These are phyloP conservation scores for Cladopsammia gracilis DNA, from an alignment of 64 coral and sea anemone genomes.

Conservation along the genomic window DNA sequence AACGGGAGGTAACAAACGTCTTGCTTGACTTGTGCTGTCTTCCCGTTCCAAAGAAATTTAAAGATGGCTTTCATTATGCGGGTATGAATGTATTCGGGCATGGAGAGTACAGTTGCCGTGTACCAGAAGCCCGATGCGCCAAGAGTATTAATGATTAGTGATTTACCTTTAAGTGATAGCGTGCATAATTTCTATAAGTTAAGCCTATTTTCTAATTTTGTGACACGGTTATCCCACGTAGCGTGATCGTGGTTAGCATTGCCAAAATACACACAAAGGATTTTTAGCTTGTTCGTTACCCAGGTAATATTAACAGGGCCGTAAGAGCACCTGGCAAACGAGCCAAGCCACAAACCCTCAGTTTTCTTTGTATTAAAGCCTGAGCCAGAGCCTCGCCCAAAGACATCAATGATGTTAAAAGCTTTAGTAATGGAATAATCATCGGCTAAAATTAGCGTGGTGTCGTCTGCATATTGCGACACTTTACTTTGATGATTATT, in stretches of 20 bases:
- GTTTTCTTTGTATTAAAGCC: slow-evolving; percentile 46
- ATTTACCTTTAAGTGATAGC: slow-evolving; percentile 43
- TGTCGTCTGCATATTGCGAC: slow-evolving; percentile 46
- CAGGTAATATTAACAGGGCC: slow-evolving; percentile 23
- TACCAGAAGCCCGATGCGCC: too few species aligned
- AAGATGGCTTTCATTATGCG: too few species aligned
- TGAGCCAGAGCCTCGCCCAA: slow-evolving; percentile 15
- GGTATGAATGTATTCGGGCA: too few species aligned
- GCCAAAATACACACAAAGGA: slow-evolving; percentile 32
- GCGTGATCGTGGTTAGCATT: not conserved
- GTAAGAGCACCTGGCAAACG: not conserved
- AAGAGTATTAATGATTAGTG: slow-evolving; percentile 44
- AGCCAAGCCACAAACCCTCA: slow-evolving; percentile 57
- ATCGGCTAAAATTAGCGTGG: not conserved
- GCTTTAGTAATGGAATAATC: not conserved
- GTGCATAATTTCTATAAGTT: slow-evolving; percentile 2
- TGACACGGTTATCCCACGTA: not conserved
- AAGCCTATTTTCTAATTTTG: slow-evolving; percentile 28
- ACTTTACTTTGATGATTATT: not conserved
- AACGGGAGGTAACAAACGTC: too few species aligned
- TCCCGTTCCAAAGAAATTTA: too few species aligned
- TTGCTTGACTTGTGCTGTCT: too few species aligned
- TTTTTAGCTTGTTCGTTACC: slow-evolving; percentile 23
- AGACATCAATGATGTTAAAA: not conserved
- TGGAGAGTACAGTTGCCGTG: too few species aligned